These are phyloP conservation scores for Cloeon dipterum DNA, from an alignment of 2,888 invertebrate species.

Conservation along the genomic window DNA sequence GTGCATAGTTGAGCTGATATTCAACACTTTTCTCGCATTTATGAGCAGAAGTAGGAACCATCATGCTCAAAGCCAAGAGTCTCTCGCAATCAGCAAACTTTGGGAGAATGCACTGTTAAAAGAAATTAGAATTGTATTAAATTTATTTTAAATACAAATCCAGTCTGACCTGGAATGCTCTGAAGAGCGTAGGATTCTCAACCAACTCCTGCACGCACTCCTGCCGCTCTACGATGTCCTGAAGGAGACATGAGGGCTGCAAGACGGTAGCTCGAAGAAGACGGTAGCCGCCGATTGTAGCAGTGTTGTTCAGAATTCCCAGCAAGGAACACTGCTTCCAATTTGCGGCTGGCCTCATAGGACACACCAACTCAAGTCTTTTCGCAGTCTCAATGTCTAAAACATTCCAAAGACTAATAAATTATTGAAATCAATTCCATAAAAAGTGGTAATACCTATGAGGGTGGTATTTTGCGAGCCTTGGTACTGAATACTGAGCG, in stretches of 20 bases:
- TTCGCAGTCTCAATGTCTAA: conserved; percentile 62
- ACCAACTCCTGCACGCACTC: conserved; percentile 56
- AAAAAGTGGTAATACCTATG: conserved; percentile 60
- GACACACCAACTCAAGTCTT: conserved; percentile 40
- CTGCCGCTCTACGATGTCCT: conserved; percentile 41
- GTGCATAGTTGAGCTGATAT: conserved; percentile 49
- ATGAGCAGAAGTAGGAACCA: conserved; percentile 15
- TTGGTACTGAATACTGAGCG: conserved; percentile 60
- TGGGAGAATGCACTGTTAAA: conserved; percentile 32
- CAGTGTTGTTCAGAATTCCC: conserved; percentile 41
- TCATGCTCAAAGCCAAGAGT: conserved; percentile 35
- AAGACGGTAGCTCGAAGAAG: conserved; percentile 57
- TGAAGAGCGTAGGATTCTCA: conserved; percentile 36
- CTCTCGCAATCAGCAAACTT: conserved; percentile 59
- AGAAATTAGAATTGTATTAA: no score
- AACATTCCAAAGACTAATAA: conserved; percentile 6
- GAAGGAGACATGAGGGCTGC: conserved; percentile 47
- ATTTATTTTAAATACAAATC: no score
- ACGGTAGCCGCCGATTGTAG: conserved; percentile 49
- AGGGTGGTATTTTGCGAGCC: conserved; percentile 58
- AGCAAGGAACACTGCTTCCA: conserved; percentile 27
- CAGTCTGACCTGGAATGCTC: conserved; percentile 30
- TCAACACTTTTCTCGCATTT: conserved; percentile 31
- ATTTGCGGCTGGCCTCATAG: conserved; percentile 6
- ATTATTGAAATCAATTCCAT: no score